Conservation (phyloP, 2,113 vertebrate species). For the Xiphophorus hellerii region DNA sequence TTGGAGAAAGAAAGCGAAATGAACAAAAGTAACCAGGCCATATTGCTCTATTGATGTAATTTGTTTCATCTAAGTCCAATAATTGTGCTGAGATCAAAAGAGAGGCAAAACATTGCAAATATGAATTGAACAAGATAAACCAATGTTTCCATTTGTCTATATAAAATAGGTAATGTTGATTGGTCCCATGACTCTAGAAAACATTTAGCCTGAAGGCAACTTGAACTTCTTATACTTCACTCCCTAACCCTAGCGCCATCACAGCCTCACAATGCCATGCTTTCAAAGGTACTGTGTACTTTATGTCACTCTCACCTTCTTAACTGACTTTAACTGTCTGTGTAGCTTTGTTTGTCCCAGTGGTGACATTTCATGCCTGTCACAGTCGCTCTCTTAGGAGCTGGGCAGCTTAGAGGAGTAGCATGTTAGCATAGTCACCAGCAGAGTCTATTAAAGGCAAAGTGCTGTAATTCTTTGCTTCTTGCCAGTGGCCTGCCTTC, state of each 20-base stretch:
- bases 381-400: conserved; percentile 39
- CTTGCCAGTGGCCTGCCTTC: conserved; percentile 61
- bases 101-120: neutral
- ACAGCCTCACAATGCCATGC: conserved; percentile 1
- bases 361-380: conserved; percentile 64
- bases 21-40: too few species aligned
- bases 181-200: neutral
- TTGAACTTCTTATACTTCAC: neutral
- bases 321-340: conserved; percentile 34
- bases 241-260: neutral
- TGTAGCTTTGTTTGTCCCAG: conserved; percentile 50
- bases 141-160: too few species aligned
- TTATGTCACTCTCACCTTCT: conserved; percentile 4
- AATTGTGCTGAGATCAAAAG: too few species aligned
- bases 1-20: too few species aligned
- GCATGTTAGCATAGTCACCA: conserved; percentile 65
- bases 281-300: conserved; percentile 5
- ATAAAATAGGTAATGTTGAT: too few species aligned
- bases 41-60: too few species aligned
- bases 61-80: too few species aligned
- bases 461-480: conserved; percentile 65
- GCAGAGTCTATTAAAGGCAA: conserved; percentile 72
- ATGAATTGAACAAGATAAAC: neutral
- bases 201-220: neutral
- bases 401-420: conserved; percentile 34